Evolutionary conservation across 1,140 invertebrate genomes (phyloP).

Genomic region (Lepidurus arcticus): DNA sequence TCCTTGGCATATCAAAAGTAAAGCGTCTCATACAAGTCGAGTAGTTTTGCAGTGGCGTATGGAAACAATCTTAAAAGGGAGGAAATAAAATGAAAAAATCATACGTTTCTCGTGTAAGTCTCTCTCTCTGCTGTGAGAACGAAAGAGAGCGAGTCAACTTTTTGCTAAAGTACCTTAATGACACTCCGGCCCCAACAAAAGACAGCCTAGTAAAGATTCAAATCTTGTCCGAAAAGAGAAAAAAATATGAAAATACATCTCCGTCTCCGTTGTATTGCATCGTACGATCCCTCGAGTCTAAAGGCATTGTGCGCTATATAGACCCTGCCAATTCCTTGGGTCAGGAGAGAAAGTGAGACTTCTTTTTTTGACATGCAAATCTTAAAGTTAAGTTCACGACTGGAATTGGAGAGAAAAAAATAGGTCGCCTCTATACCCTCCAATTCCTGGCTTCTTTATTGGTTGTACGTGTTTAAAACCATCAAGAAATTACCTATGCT

Average conservation of each 20-base stretch:
- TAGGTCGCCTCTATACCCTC: no score
- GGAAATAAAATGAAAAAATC: no score
- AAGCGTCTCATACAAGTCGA: no score
- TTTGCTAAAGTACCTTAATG: constrained; percentile 8
- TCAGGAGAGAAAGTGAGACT: background rate
- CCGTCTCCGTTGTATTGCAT: constrained; percentile 14
- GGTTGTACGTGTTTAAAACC: no score
- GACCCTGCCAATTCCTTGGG: background rate
- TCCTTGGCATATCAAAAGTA: no score
- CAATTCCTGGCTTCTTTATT: no score
- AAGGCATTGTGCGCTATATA: background rate
- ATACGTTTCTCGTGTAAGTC: no score
- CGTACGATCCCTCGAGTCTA: background rate
- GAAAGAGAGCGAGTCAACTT: background rate
- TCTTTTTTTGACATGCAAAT: constrained; percentile 14
- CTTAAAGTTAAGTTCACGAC: background rate
- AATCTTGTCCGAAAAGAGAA: background rate
- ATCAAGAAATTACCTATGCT: no score
- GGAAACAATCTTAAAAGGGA: no score
- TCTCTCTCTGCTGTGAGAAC: no score
- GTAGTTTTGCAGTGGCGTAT: no score
- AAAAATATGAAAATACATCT: constrained; percentile 1
- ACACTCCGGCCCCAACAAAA: background rate
- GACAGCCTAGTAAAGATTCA: background rate
- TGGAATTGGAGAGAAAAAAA: no score